phyloP scores from a whole-genome alignment of 2,113 vertebrate genomes.

The Aramus guarauna region DNA sequence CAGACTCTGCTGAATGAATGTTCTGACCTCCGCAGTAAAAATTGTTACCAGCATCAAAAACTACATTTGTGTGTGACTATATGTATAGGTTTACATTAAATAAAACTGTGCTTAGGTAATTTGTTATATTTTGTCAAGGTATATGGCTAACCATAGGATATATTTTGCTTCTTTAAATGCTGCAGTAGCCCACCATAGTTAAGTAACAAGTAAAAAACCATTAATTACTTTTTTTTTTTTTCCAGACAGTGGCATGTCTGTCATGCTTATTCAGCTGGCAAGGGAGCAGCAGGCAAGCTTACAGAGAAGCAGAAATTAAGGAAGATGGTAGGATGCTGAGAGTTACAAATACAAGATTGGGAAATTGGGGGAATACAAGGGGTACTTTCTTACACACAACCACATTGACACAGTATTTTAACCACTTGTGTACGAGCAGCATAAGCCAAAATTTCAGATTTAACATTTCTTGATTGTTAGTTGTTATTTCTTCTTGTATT shows the following conservation, averaged over 20 bases:
- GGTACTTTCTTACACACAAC: neutral
- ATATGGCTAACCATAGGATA: neutral
- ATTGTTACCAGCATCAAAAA: neutral
- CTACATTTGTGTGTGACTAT: neutral
- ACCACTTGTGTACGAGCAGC: neutral
- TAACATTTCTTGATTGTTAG: neutral
- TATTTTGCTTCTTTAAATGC: neutral
- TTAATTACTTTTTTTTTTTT: too few relatives aligned
- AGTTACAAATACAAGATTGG: neutral
- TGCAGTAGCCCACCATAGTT: neutral
- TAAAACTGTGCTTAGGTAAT: neutral
- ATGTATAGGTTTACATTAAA: neutral
- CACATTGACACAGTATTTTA: neutral
- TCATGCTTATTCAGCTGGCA: neutral
- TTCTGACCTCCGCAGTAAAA: neutral
- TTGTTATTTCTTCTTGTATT: neutral
- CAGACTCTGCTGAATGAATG: neutral
- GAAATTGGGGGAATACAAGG: neutral
- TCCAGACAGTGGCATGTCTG: neutral
- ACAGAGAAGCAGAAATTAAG: neutral
- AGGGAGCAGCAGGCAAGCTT: neutral
- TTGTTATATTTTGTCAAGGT: neutral
- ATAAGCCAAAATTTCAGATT: neutral
- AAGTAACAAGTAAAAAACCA: neutral
- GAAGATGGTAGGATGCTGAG: neutral